phyloP scores from a whole-genome alignment of 2,888 invertebrate species.

The Platycnemis pennipes region DNA sequence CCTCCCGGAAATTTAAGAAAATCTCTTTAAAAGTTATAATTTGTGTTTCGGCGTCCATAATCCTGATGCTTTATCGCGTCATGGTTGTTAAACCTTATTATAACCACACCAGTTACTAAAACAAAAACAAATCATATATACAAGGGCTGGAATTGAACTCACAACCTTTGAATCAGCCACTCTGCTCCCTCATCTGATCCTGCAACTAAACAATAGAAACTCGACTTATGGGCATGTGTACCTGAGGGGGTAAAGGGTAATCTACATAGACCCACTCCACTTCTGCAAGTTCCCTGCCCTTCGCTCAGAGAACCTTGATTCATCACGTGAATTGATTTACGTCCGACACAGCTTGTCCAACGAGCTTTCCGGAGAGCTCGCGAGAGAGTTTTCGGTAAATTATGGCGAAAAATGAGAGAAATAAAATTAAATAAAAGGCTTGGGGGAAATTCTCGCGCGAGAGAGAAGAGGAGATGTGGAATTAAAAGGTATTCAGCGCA shows the following conservation, averaged over 20 bases:
- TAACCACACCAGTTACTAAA: no score
- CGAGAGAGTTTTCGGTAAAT: background rate
- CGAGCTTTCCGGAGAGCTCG: background rate
- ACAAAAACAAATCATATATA: no score
- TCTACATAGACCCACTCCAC: background rate
- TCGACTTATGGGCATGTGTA: no score
- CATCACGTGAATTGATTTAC: conserved; percentile 13
- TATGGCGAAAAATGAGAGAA: background rate
- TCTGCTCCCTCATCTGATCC: no score
- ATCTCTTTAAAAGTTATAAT: no score
- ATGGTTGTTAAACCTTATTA: no score
- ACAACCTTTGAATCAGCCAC: no score
- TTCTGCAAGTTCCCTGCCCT: background rate
- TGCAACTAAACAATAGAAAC: no score
- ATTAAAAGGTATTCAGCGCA: conserved; percentile 31
- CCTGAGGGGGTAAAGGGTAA: background rate
- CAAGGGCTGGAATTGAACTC: no score
- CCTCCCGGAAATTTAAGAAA: no score
- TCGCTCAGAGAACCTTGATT: background rate
- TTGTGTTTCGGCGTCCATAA: no score
- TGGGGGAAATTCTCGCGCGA: background rate
- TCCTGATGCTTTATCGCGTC: no score
- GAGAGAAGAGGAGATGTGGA: background rate
- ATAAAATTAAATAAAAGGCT: background rate
- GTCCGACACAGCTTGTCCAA: background rate